Conservation (phyloP, 2,888 invertebrate species). For the Lycophotia porphyrea region DNA sequence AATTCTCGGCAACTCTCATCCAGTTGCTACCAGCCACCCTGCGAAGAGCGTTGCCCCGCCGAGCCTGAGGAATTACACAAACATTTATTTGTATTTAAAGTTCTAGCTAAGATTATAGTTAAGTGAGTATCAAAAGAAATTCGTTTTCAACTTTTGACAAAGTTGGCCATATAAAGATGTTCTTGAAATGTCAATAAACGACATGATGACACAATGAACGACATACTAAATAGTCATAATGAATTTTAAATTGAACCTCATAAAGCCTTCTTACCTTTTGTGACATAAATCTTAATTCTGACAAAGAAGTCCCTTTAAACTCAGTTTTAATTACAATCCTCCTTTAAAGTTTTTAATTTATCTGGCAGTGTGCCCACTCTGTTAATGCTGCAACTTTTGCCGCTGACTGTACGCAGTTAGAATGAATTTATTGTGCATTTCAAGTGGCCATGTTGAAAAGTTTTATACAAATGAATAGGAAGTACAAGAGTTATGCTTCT, state of each 20-base stretch:
- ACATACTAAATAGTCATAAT: neutral
- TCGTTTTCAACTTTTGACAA: neutral
- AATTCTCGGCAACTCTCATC: no score
- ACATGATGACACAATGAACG: no score
- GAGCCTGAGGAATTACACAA: no score
- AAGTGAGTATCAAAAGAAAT: no score
- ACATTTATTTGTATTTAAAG: no score
- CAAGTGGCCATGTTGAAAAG: conserved; percentile 46
- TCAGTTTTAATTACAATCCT: conserved; percentile 54
- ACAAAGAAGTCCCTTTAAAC: conserved; percentile 30
- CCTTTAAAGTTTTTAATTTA: conserved; percentile 61
- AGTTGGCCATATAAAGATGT: neutral
- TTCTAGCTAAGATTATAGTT: no score
- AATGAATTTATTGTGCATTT: conserved; percentile 54
- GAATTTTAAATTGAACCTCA: neutral
- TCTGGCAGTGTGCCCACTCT: conserved; percentile 61
- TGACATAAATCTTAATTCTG: conserved; percentile 20
- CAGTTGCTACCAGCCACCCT: no score
- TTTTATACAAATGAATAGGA: conserved; percentile 46
- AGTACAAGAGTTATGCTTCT: conserved; percentile 13
- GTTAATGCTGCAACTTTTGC: conserved; percentile 56
- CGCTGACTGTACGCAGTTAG: conserved; percentile 41
- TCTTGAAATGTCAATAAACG: neutral
- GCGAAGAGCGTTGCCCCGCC: no score
- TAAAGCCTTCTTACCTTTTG: conserved; percentile 7